Conservation (phyloP, 2,888 invertebrate genomes). For the Watsonalla cultraria region DNA sequence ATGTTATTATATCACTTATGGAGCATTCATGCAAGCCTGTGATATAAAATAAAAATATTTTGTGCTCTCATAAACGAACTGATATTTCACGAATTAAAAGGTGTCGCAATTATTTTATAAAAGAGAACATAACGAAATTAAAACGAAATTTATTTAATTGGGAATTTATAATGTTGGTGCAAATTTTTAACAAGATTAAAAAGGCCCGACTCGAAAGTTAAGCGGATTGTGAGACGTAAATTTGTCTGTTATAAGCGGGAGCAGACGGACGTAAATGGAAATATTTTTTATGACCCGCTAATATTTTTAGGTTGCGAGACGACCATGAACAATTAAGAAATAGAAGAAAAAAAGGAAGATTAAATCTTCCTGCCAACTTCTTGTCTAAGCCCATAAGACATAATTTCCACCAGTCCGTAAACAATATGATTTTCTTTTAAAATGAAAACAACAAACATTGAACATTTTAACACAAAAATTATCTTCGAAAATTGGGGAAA, state of each 20-base stretch:
- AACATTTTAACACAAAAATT: not conserved
- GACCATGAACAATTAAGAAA: not conserved
- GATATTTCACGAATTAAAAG: not conserved
- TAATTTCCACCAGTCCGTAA: no score
- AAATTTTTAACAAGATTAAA: conserved; percentile 50
- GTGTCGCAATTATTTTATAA: not conserved
- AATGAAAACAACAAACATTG: not conserved
- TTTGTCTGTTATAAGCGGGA: conserved; percentile 37
- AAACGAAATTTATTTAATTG: conserved; percentile 25
- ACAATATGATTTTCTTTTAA: no score
- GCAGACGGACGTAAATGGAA: conserved; percentile 26
- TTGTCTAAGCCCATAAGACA: no score
- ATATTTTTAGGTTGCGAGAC: not conserved
- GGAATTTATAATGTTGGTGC: conserved; percentile 29
- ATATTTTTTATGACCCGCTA: conserved; percentile 15
- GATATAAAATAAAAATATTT: no score
- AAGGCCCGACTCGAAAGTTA: conserved; percentile 40
- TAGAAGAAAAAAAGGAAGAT: no score
- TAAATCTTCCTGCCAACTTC: no score
- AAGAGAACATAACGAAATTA: not conserved
- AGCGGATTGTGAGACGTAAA: conserved; percentile 46
- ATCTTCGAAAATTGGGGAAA: not conserved
- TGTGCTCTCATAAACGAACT: not conserved
- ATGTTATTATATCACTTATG: no score
- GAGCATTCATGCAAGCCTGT: no score